Conservation (phyloP, 2,113 vertebrate species). For the Oncorhynchus clarkii region DNA sequence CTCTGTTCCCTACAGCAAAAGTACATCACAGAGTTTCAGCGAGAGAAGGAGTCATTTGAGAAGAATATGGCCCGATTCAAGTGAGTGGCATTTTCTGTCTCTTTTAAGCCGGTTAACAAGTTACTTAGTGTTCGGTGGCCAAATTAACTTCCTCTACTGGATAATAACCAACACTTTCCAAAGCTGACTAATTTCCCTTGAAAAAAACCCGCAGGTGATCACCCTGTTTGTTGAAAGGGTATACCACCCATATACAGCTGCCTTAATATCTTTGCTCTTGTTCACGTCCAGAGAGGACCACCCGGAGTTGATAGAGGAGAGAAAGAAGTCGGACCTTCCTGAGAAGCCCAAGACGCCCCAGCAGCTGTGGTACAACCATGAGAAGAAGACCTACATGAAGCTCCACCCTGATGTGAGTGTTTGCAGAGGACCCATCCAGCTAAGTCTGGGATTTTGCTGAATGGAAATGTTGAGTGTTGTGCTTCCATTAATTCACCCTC, state of each 20-base stretch:
- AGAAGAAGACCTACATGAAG: constrained; percentile 80
- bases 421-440: background rate
- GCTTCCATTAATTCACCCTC: no score
- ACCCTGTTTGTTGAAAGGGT: background rate
- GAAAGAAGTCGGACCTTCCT: constrained; percentile 76
- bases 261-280: background rate
- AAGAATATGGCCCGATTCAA: constrained; percentile 81
- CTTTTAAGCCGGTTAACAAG: background rate
- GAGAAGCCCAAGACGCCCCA: constrained; percentile 81
- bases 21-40: constrained; percentile 77
- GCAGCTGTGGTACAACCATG: constrained; percentile 81
- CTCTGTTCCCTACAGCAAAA: constrained; percentile 65
- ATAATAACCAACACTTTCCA: no score
- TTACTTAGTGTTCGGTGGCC: background rate
- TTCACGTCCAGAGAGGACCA: constrained; percentile 67
- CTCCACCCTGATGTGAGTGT: constrained; percentile 74
- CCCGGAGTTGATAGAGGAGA: constrained; percentile 76
- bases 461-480: no score
- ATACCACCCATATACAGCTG: no score
- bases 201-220: no score
- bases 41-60: constrained; percentile 76
- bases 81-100: constrained; percentile 44
- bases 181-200: no score
- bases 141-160: no score
- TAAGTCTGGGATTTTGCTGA: background rate